Evolutionary conservation across 2,888 invertebrate species (phyloP).

Genomic region (Chorisops tibialis): DNA sequence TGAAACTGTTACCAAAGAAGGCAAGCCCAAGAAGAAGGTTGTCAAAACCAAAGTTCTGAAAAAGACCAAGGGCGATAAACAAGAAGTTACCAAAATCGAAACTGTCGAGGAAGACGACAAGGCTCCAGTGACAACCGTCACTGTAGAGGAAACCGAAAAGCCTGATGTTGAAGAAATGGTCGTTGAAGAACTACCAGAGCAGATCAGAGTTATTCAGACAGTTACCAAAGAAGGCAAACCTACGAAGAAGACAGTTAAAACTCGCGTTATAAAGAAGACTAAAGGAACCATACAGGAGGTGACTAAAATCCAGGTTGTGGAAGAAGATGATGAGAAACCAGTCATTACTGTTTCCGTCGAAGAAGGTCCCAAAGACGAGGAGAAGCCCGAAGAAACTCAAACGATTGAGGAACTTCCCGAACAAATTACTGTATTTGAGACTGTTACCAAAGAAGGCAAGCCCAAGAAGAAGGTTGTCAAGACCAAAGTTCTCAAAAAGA

Average conservation of each 20-base stretch:
- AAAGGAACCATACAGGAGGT: conserved; percentile 33
- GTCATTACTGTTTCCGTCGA: conserved; percentile 43
- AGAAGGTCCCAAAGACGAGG: conserved; percentile 1
- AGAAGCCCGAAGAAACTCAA: not conserved
- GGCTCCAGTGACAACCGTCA: conserved; percentile 37
- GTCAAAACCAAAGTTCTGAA: conserved; percentile 44
- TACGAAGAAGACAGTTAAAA: conserved; percentile 43
- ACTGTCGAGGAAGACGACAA: conserved; percentile 43
- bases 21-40: conserved; percentile 37
- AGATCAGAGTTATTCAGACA: conserved; percentile 37
- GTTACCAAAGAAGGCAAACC: conserved; percentile 41
- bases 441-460: conserved; percentile 44
- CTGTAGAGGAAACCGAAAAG: conserved; percentile 26
- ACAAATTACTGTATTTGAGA: conserved; percentile 45
- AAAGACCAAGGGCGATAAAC: conserved; percentile 41
- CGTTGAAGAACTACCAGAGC: conserved; percentile 39
- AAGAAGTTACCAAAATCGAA: conserved; percentile 44
- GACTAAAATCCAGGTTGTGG: conserved; percentile 49
- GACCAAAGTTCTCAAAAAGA: conserved; percentile 49
- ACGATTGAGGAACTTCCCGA: conserved; percentile 40
- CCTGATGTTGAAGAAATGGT: conserved; percentile 40
- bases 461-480: conserved; percentile 44
- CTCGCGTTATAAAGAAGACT: conserved; percentile 41
- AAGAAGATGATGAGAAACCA: conserved; percentile 48
- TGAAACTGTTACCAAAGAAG: conserved; percentile 35